These are phyloP conservation scores for Aporophyla nigra DNA, from an alignment of 2,888 invertebrate species.

Conservation along the genomic window DNA sequence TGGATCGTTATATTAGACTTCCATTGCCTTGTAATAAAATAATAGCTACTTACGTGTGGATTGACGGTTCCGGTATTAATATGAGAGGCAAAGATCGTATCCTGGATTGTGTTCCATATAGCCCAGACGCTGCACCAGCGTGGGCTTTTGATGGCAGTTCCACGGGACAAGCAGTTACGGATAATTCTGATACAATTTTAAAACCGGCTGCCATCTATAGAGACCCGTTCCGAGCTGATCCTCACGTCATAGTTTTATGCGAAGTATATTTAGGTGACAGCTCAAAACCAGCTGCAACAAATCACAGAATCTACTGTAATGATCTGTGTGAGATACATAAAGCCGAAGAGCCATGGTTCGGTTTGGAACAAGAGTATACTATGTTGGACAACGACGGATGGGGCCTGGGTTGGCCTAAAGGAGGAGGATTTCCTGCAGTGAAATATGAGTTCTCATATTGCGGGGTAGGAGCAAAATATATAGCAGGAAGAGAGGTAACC, in stretches of 20 bases:
- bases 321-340: constrained; percentile 93
- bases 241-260: constrained; percentile 96
- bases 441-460: constrained; percentile 98
- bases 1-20: constrained; percentile 90
- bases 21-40: constrained; percentile 91
- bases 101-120: constrained; percentile 91
- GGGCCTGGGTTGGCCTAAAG: constrained; percentile 98
- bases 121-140: constrained; percentile 91
- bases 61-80: constrained; percentile 94
- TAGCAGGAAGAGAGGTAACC: constrained; percentile 97
- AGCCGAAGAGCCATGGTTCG: constrained; percentile 96
- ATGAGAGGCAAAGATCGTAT: constrained; percentile 93
- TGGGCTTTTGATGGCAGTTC: constrained; percentile 99
- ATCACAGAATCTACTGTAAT: constrained; percentile 93
- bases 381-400: constrained; percentile 96
- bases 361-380: constrained; percentile 98
- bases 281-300: constrained; percentile 93
- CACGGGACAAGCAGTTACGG: constrained; percentile 95
- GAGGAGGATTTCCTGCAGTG: constrained; percentile 96
- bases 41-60: constrained; percentile 94
- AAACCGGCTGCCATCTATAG: constrained; percentile 96
- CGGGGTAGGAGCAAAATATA: constrained; percentile 98
- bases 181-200: constrained; percentile 97
- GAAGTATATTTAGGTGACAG: constrained; percentile 94
- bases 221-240: constrained; percentile 97